These are phyloP conservation scores for Babylonia areolata DNA, from an alignment of 1,140 invertebrate species.

Conservation along the genomic window DNA sequence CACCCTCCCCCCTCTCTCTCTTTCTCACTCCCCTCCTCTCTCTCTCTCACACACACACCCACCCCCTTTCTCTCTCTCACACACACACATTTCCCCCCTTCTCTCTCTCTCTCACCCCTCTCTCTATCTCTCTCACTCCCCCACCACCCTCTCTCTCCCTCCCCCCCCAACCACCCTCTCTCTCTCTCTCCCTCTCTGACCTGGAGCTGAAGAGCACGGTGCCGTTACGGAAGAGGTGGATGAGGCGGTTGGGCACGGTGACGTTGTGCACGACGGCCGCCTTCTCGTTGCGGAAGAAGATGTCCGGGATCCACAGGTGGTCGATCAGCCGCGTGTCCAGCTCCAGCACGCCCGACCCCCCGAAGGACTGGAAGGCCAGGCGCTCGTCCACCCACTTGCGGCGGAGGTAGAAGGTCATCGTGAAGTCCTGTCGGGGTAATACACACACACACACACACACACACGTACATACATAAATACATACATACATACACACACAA, in stretches of 20 bases:
- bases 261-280: slow-evolving; percentile 73
- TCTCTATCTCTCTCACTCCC: not conserved
- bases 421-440: slow-evolving; percentile 75
- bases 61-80: too few species aligned
- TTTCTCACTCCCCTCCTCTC: not conserved
- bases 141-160: not conserved
- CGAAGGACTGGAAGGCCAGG: slow-evolving; percentile 81
- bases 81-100: too few species aligned
- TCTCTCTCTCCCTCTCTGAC: slow-evolving; percentile 42
- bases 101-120: not conserved
- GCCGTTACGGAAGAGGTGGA: slow-evolving; percentile 65
- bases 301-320: slow-evolving; percentile 90
- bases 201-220: slow-evolving; percentile 64
- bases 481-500: too few species aligned
- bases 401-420: slow-evolving; percentile 89
- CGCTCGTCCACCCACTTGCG: slow-evolving; percentile 88
- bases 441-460: too few species aligned
- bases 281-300: slow-evolving; percentile 87
- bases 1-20: not conserved
- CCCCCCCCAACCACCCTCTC: not conserved
- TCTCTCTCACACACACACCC: not conserved
- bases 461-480: too few species aligned
- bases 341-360: slow-evolving; percentile 77
- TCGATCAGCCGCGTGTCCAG: slow-evolving; percentile 87
- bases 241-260: slow-evolving; percentile 75